Percentiles rank a stretch among this genome's conserved stretches.
phyloP scores from a whole-genome alignment of 2,113 vertebrate species.

The Verasper variegatus region DNA sequence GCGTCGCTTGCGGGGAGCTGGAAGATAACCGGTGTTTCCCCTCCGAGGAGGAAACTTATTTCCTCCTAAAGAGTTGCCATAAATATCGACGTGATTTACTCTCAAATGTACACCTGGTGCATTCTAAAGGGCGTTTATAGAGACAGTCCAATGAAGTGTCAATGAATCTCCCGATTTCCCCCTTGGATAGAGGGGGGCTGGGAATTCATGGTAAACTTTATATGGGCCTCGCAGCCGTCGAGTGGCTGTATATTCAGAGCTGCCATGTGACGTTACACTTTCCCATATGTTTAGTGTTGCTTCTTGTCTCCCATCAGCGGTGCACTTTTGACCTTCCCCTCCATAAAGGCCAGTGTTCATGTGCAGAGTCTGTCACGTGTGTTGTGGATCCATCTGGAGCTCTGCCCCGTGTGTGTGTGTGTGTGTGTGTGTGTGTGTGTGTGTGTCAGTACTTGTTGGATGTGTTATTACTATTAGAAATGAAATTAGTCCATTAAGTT shows the following conservation, averaged over 20 bases:
- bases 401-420: not conserved
- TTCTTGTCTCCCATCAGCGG: conserved; percentile 12
- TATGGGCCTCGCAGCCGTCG: conserved; percentile 30
- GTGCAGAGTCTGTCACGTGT: conserved; percentile 32
- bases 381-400: conserved; percentile 29
- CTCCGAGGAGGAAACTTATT: conserved; percentile 58
- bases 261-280: conserved; percentile 62
- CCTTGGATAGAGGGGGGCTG: conserved; percentile 23
- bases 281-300: conserved; percentile 54
- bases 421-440: not conserved
- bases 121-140: conserved; percentile 65
- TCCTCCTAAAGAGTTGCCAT: conserved; percentile 61
- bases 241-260: conserved; percentile 57
- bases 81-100: conserved; percentile 73
- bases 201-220: conserved; percentile 66
- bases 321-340: conserved; percentile 54
- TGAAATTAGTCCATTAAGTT: too few relatives aligned
- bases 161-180: conserved; percentile 64
- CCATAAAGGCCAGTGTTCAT: conserved; percentile 28
- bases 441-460: not conserved
- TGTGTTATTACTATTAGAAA: too few relatives aligned
- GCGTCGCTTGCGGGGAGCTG: conserved; percentile 30
- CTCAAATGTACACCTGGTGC: conserved; percentile 66
- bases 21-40: conserved; percentile 63
- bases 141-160: conserved; percentile 61